Conservation (phyloP, 1,140 invertebrate species). For the Drosophila melanica region DNA sequence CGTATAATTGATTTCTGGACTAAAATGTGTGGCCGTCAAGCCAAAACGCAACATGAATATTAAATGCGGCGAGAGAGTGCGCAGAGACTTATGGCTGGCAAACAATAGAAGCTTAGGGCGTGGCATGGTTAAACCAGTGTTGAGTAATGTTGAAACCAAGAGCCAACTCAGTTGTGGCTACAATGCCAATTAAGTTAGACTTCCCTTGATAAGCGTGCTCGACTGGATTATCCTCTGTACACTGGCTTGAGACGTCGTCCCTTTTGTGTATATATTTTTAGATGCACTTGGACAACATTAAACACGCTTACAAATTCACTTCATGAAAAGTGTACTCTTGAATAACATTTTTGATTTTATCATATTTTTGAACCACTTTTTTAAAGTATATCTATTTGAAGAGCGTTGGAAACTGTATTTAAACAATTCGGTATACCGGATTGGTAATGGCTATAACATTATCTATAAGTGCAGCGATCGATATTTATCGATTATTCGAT, state of each 20-base stretch:
- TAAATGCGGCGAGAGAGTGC: slow-evolving; percentile 45
- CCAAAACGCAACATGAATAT: slow-evolving; percentile 69
- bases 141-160: slow-evolving; percentile 10
- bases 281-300: too few species aligned
- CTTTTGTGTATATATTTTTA: too few species aligned
- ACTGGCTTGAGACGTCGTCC: background rate
- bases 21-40: slow-evolving; percentile 50
- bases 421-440: too few species aligned
- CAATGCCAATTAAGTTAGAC: background rate
- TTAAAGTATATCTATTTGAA: too few species aligned
- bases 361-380: too few species aligned
- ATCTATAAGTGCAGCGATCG: too few species aligned
- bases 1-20: slow-evolving; percentile 79
- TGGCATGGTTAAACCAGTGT: slow-evolving; percentile 21
- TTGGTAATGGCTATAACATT: too few species aligned
- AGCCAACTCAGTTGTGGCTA: background rate
- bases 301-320: too few species aligned
- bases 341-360: too few species aligned
- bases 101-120: slow-evolving; percentile 17
- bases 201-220: background rate
- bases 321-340: too few species aligned
- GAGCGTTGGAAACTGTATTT: too few species aligned
- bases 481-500: too few species aligned
- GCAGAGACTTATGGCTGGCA: slow-evolving; percentile 10
- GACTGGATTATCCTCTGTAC: background rate